Evolutionary conservation across 2,797 vertebrate species (phyloP).

Genomic region (Lithobates pipiens): DNA sequence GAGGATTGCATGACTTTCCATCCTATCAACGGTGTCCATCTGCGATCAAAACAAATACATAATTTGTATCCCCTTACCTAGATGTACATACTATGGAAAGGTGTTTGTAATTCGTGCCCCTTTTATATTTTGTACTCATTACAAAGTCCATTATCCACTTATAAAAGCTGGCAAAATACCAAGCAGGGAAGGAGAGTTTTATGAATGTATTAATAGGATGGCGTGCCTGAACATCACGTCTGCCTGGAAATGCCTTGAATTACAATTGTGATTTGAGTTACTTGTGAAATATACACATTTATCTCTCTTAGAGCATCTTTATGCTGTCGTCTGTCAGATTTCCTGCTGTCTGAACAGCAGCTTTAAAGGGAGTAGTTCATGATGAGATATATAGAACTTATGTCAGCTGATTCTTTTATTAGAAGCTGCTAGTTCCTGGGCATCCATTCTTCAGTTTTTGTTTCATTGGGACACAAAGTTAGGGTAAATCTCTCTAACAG

Average conservation of each 20-base stretch:
- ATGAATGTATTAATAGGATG: background rate
- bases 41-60: background rate
- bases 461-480: too few species aligned
- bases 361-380: background rate
- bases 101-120: background rate
- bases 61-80: background rate
- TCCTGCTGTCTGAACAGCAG: background rate
- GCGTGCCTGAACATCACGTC: background rate
- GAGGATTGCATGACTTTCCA: background rate
- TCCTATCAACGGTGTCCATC: background rate
- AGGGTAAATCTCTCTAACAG: too few species aligned
- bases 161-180: background rate
- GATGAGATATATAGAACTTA: background rate
- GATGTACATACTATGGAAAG: background rate
- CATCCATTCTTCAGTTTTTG: background rate
- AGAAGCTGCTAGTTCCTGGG: background rate
- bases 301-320: background rate
- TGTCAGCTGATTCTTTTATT: background rate
- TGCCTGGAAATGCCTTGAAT: too few species aligned
- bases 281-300: background rate
- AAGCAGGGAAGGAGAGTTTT: background rate
- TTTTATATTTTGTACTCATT: background rate
- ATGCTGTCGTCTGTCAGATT: too few species aligned
- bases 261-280: too few species aligned
- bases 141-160: conserved; percentile 8